A percentile compares a stretch with the other conserved stretches of the same genome.
Conservation (phyloP, 92 coral and sea anemone species). For the Anthopleura xanthogrammica region DNA sequence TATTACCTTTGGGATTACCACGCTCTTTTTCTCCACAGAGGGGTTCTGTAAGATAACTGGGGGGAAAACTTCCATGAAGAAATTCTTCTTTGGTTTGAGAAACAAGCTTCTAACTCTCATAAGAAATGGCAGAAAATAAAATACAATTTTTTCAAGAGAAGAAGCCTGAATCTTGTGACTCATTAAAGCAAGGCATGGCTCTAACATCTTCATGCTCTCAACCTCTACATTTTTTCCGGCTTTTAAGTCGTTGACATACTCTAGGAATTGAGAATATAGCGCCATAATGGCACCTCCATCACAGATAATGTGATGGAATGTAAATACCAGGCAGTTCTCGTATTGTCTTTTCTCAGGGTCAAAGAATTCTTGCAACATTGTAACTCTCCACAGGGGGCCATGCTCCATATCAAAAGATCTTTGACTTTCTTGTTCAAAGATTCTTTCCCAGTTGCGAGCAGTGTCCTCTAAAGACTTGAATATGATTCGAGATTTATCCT, state of each 20-base stretch:
- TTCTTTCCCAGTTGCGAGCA: constrained; percentile 20
- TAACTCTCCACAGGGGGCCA: constrained; percentile 47
- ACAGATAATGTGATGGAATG: constrained; percentile 28
- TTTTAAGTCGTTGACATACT: constrained; percentile 23
- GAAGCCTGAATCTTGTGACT: neutral
- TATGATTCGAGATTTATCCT: neutral
- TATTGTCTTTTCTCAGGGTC: constrained; percentile 2
- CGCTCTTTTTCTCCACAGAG: constrained; percentile 24
- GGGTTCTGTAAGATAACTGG: constrained; percentile 28
- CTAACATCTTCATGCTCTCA: constrained; percentile 25
- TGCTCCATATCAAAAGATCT: constrained; percentile 16
- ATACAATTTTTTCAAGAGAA: neutral
- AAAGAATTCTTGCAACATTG: constrained; percentile 11
- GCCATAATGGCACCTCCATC: constrained; percentile 45
- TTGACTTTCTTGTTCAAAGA: constrained; percentile 29
- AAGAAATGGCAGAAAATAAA: neutral
- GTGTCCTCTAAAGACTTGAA: constrained; percentile 2
- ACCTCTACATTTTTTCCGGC: constrained; percentile 30
- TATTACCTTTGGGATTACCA: constrained; percentile 18
- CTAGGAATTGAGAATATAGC: constrained; percentile 23
- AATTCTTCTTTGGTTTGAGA: constrained; percentile 10
- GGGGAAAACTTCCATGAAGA: constrained; percentile 24
- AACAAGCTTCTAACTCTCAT: neutral
- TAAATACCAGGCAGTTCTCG: constrained; percentile 32
- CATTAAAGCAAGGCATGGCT: constrained; percentile 2